Percentiles rank a stretch among this genome's conserved stretches.
phyloP scores from a whole-genome alignment of 2,113 vertebrate genomes.

The Rhinolophus ferrumequinum region DNA sequence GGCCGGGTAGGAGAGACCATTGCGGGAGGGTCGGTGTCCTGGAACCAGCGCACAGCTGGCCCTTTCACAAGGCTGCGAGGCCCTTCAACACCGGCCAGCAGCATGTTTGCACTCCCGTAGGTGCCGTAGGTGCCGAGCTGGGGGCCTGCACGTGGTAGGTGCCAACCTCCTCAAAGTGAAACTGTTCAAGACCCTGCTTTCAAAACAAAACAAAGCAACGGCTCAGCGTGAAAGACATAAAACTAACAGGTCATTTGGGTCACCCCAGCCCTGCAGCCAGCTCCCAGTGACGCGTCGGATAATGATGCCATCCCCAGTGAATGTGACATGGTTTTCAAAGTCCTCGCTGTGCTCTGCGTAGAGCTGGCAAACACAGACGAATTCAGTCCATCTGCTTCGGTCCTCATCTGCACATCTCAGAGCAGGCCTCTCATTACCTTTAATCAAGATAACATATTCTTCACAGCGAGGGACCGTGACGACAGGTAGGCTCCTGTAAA shows the following conservation, averaged over 20 bases:
- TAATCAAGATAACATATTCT: conserved; percentile 16
- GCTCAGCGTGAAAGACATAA: neutral
- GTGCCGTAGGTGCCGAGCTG: neutral
- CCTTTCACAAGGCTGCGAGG: neutral
- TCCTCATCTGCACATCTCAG: neutral
- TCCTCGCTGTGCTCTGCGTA: neutral
- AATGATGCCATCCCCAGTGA: neutral
- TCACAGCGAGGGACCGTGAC: neutral
- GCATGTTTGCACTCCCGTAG: neutral
- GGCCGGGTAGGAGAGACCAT: neutral
- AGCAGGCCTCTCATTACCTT: neutral
- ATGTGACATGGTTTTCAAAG: neutral
- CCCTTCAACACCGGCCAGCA: neutral
- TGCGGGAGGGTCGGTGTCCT: neutral
- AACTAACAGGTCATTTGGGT: neutral
- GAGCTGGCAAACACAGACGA: neutral
- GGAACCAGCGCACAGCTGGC: neutral
- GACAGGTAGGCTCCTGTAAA: neutral
- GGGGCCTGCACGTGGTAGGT: neutral
- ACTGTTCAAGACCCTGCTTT: neutral
- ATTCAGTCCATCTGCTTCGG: conserved; percentile 13
- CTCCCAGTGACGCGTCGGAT: neutral
- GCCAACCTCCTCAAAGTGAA: neutral
- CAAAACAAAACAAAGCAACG: neutral
- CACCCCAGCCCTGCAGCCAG: neutral